Evolutionary conservation across 2,888 invertebrate species (phyloP), one percentile per base, ranked within the genome.

Genomic region (Xanthia icteritia): DNA sequence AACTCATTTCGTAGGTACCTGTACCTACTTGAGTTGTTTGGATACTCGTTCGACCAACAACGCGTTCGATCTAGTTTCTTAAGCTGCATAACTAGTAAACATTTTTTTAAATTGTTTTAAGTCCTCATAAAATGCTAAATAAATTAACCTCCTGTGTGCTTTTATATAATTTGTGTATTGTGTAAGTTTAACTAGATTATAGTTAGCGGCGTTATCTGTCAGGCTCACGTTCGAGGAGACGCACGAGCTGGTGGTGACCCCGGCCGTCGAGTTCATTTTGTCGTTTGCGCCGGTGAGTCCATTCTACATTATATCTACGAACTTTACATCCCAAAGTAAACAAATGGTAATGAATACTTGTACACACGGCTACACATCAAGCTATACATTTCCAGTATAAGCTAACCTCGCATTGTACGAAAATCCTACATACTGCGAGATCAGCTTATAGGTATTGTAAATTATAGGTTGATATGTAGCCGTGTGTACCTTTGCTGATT

Each of bases 231-330:
- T 94, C 86, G 95, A 94, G 74, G 90, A 91, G 79, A 87, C 90
- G 75, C 90, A 94, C 89, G 84, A 87, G 84, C 84, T 96, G 83
- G 78, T 75, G 31, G 90, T 96, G 72, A 92, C 95, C 88, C 86
- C 86, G 75, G 87, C 90, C 77, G 82, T 93, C 42, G 96, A 96
- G 87, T 96, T 94, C 89, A 93, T 96, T 58, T 82, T 96, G 75
- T 92, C 93, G 42, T 95, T 96, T 78, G 86, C 87, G 58, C 93
- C 94, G 90, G 95, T 95, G 77, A 94, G 94, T 91, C 51, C 51
- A 27, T 36, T 51, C n/a, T 17, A n/a, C 48, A n/a, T n/a, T n/a
- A n/a, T n/a, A 31, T 31, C 1, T 31, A 60, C 9, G 2, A n/a
- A 31, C 23, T 36, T 58, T 23, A 66, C 13, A 31, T 58, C 27